Evolutionary conservation across 2,888 invertebrate species (phyloP), one percentile per base, ranked within the genome.

Genomic region (Xestoiulus laeticollis): DNA sequence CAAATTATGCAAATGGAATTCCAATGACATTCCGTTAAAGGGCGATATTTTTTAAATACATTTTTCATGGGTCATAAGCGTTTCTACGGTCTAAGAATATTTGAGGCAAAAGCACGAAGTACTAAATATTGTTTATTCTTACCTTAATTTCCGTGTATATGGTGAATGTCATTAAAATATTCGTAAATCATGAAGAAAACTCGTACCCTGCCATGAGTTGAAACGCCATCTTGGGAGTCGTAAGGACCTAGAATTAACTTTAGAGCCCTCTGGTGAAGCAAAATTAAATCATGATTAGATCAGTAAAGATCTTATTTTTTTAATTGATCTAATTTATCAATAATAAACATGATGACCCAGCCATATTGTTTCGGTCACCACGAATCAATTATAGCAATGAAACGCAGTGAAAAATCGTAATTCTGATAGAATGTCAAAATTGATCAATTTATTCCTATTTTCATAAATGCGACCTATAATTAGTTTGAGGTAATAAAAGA

Each of bases 381-480:
- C 19, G 59, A 19, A 59, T 22, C 59, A 22, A 48, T 48, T 22
- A 5, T 38, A 38, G 8, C 38, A 38, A 26, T 26, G 59, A 38
- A 38, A 38, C 22, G 22, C 59, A 68, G 22, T 68, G 5, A 22
- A n/a, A 68, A 68, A 68, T 68, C 22, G 12, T 22, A 26, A 68
- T 68, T 68, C 59, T 8, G 22, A n/a, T 68, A 68, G 5, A 19
- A 68, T 68, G 59, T 22, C 59, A 68, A 26, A 68, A 68, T 22
- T 68, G 59, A 68, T 68, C 59, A 68, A 68, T 68, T 68, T 68
- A 68, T 68, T 68, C 59, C 8, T 12, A 68, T 68, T 68, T 68
- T 68, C 59, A 22, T 19, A 68, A 68, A 68, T 68, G 59, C 22
- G 22, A 22, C n/a, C 59, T 19, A 68, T 68, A 68, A 68, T 68